Percentiles rank a stretch among this genome's conserved stretches.
Evolutionary conservation across 2,113 vertebrate genomes (phyloP).

Genomic region (Marmota flaviventris): DNA sequence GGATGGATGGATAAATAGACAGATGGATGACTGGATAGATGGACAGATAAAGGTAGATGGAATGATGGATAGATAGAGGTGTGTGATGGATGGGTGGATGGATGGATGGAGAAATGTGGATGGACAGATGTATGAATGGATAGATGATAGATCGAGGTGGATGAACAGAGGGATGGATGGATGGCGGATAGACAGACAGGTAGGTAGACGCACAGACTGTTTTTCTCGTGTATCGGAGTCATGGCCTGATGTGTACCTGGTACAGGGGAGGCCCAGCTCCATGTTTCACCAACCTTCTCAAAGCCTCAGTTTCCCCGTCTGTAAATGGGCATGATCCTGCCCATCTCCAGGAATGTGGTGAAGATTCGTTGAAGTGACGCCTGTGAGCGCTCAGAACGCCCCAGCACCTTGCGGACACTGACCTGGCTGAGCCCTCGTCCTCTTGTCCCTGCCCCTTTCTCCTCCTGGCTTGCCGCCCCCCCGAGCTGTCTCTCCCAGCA

Average conservation of each 20-base stretch:
- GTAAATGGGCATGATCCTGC: background rate
- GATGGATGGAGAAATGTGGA: background rate
- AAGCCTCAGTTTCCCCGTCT: background rate
- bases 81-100: background rate
- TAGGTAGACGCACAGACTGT: too few species aligned
- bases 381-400: accelerated
- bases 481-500: background rate
- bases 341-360: too few species aligned
- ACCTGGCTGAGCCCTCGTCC: background rate
- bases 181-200: background rate
- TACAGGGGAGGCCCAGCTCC: background rate
- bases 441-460: background rate
- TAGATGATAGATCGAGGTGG: background rate
- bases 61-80: background rate
- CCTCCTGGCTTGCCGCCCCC: background rate
- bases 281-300: background rate
- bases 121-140: background rate
- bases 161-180: background rate
- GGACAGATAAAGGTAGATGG: background rate
- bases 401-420: background rate
- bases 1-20: background rate
- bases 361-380: background rate
- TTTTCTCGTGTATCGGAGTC: background rate
- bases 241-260: background rate
- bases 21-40: background rate